Percentiles rank a stretch among this genome's conserved stretches.
These are phyloP conservation scores for Crossaster papposus DNA, from an alignment of 53 echinoderm and acorn worm species.

Conservation along the genomic window DNA sequence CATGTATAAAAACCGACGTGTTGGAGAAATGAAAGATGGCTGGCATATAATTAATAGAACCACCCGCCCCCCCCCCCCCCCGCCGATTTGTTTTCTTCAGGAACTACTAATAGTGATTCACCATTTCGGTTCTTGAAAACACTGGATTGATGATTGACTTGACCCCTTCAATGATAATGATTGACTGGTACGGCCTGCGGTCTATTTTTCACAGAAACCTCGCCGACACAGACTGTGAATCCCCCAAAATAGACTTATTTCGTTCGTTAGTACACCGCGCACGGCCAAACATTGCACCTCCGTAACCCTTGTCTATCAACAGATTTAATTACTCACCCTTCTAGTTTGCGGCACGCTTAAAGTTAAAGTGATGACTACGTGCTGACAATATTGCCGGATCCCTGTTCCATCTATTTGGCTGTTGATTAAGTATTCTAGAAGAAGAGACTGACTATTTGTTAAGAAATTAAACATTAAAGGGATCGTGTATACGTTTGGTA, in stretches of 20 bases:
- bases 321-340: conserved; percentile 7
- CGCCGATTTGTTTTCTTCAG: too few species aligned
- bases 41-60: neutral
- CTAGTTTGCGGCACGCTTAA: neutral
- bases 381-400: neutral
- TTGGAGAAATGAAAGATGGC: neutral
- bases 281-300: conserved; percentile 39
- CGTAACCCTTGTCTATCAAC: neutral
- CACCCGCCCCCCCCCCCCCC: too few species aligned
- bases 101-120: neutral
- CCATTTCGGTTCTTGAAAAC: neutral
- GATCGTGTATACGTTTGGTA: too few species aligned
- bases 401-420: neutral
- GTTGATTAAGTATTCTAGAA: neutral
- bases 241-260: conserved; percentile 15
- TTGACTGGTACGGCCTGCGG: conserved; percentile 1
- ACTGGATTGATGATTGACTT: neutral
- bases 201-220: conserved; percentile 16
- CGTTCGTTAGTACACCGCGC: neutral
- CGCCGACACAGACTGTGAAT: neutral
- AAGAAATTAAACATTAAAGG: too few species aligned
- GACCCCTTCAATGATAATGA: neutral
- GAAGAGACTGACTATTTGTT: too few species aligned
- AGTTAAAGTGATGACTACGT: conserved; percentile 9
- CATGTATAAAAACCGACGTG: too few species aligned